Conservation (phyloP, 1,140 invertebrate genomes). For the Orchesella cincta region DNA sequence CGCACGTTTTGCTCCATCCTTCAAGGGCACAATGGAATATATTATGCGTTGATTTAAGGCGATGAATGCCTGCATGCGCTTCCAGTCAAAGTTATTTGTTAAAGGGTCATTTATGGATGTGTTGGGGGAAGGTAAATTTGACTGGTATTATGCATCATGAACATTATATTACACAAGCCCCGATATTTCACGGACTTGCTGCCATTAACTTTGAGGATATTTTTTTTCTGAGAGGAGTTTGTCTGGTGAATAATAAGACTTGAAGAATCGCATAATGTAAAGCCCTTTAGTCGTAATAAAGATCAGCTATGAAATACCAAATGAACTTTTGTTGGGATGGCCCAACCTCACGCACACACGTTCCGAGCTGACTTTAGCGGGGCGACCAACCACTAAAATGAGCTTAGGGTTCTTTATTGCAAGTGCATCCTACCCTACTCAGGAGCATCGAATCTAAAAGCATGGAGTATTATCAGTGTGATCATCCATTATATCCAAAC, state of each 20-base stretch:
- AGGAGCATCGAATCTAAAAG: too few species aligned
- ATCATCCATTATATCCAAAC: too few species aligned
- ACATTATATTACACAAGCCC: background rate
- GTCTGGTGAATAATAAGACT: constrained; percentile 5
- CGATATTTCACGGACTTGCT: background rate
- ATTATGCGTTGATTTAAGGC: background rate
- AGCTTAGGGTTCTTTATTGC: background rate
- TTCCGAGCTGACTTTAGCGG: background rate
- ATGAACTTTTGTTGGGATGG: constrained; percentile 15
- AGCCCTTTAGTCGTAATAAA: constrained; percentile 23
- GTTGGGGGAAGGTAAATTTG: constrained; percentile 9
- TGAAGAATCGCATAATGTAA: constrained; percentile 24
- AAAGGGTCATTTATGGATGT: constrained; percentile 23
- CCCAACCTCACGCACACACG: constrained; percentile 25
- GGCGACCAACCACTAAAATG: constrained; percentile 11
- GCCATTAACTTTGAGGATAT: constrained; percentile 20
- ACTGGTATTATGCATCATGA: constrained; percentile 21
- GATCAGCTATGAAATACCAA: constrained; percentile 29
- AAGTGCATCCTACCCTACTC: too few species aligned
- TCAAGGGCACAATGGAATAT: background rate
- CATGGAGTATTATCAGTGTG: too few species aligned
- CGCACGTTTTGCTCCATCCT: background rate
- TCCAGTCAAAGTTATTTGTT: constrained; percentile 26
- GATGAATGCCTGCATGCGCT: constrained; percentile 18
- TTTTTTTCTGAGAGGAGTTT: constrained; percentile 4